A percentile compares a stretch with the other conserved stretches of the same genome.
These are phyloP conservation scores for Acronicta psi DNA, from an alignment of 2,888 invertebrate genomes.

Conservation along the genomic window DNA sequence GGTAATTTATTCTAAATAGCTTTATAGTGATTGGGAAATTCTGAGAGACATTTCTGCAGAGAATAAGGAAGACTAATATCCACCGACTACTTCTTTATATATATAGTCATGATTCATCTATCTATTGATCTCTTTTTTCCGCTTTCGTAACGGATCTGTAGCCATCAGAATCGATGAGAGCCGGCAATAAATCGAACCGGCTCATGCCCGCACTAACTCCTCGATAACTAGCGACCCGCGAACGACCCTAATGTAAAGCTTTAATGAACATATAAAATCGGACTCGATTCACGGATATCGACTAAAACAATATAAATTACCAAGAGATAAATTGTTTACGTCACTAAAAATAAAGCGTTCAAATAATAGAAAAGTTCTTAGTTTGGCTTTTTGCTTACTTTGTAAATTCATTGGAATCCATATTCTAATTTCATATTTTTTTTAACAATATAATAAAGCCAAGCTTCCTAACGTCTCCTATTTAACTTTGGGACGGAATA, in stretches of 20 bases:
- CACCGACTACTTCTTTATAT: constrained; percentile 17
- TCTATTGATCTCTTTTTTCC: constrained; percentile 27
- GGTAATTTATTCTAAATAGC: constrained; percentile 35
- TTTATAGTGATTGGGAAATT: constrained; percentile 24
- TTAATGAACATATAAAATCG: constrained; percentile 64
- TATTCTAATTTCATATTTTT: too few relatives aligned
- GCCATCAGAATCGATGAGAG: constrained; percentile 63
- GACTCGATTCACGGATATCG: constrained; percentile 37
- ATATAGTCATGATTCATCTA: neutral
- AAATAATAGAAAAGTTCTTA: constrained; percentile 42
- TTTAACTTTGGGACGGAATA: constrained; percentile 35
- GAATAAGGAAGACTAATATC: constrained; percentile 5
- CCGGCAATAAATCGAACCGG: constrained; percentile 71
- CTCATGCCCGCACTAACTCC: constrained; percentile 73
- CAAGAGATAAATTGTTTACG: constrained; percentile 34
- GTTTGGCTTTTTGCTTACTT: too few relatives aligned
- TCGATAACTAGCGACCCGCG: constrained; percentile 77
- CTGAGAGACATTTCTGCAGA: constrained; percentile 8
- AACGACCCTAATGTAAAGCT: constrained; percentile 68
- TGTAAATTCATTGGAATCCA: too few relatives aligned
- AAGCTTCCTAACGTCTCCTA: constrained; percentile 19
- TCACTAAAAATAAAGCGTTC: constrained; percentile 40
- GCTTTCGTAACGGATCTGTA: constrained; percentile 33
- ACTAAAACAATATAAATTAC: constrained; percentile 40
- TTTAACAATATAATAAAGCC: too few relatives aligned